These are phyloP conservation scores for Tineola bisselliella DNA, from an alignment of 2,888 invertebrate genomes.

Conservation along the genomic window DNA sequence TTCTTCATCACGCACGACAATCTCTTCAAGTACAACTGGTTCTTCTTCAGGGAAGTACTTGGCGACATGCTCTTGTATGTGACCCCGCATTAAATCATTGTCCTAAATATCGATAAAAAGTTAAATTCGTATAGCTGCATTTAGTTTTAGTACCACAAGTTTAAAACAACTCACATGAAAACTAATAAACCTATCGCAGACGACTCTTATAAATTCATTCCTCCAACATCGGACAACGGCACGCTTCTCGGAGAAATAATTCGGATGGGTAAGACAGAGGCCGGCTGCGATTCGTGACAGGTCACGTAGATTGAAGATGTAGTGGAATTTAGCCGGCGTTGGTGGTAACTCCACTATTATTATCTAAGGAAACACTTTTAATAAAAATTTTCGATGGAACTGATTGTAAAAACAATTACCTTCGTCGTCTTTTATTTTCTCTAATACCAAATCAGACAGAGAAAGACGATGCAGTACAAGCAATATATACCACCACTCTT, in stretches of 20 bases:
- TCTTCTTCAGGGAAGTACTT: conserved; percentile 67
- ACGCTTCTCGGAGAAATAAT: conserved; percentile 72
- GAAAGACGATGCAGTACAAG: too few species aligned
- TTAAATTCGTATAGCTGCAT: too few species aligned
- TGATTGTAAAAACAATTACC: too few species aligned
- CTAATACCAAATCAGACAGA: too few species aligned
- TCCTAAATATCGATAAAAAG: conserved; percentile 56
- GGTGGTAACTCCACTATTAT: conserved; percentile 83
- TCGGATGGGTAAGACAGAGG: conserved; percentile 78
- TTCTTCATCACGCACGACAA: conserved; percentile 48
- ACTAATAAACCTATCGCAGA: conserved; percentile 86
- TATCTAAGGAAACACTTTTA: conserved; percentile 62
- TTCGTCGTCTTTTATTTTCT: too few species aligned
- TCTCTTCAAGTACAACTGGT: conserved; percentile 53
- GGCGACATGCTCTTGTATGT: conserved; percentile 70
- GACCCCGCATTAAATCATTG: conserved; percentile 67
- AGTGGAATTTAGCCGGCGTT: conserved; percentile 93
- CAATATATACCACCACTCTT: too few species aligned
- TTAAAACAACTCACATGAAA: conserved; percentile 43
- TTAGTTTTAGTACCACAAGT: too few species aligned
- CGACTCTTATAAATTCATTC: conserved; percentile 87
- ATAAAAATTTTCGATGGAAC: too few species aligned
- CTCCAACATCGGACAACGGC: conserved; percentile 89
- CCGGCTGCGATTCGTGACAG: conserved; percentile 87
- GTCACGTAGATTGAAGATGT: conserved; percentile 93